A percentile compares a stretch with the other conserved stretches of the same genome.
Evolutionary conservation across 1,140 invertebrate species (phyloP).

Genomic region (Diorhabda carinulata): DNA sequence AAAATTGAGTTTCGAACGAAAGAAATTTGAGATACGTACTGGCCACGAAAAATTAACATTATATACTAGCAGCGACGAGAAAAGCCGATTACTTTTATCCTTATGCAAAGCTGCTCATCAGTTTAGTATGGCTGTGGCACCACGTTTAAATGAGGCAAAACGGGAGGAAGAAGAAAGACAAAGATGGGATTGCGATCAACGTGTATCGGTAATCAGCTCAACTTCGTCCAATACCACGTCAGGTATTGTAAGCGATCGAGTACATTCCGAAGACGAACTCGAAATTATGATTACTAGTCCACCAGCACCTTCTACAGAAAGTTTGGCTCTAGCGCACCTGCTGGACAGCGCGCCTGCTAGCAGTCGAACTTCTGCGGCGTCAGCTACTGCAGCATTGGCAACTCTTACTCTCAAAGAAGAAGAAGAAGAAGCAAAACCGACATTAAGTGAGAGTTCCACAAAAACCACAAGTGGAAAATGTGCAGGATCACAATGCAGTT

Average conservation of each 20-base stretch:
- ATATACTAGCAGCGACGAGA: conserved; percentile 86
- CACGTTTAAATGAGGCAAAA: conserved; percentile 73
- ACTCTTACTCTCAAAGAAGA: conserved; percentile 43
- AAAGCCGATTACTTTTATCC: conserved; percentile 83
- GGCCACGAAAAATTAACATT: conserved; percentile 83
- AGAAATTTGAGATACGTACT: conserved; percentile 93
- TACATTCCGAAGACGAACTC: conserved; percentile 88
- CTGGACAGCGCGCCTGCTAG: conserved; percentile 58
- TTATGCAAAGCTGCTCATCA: conserved; percentile 90
- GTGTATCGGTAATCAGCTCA: conserved; percentile 86
- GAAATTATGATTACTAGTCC: conserved; percentile 78
- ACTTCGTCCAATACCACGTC: conserved; percentile 93
- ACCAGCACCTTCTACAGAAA: conserved; percentile 69
- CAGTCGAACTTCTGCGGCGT: conserved; percentile 53
- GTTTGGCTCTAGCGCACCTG: conserved; percentile 66
- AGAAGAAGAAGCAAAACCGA: conserved; percentile 36
- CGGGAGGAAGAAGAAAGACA: conserved; percentile 63
- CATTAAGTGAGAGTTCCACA: conserved; percentile 43
- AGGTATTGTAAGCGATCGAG: conserved; percentile 89
- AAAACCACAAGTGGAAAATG: conserved; percentile 43
- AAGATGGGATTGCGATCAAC: conserved; percentile 61
- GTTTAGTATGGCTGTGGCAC: conserved; percentile 89
- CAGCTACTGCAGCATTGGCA: conserved; percentile 41
- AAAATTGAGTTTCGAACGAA: conserved; percentile 91
- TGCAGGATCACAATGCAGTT: conserved; percentile 74